Conservation (phyloP, 2,113 vertebrate genomes). For the Lasiurus borealis region DNA sequence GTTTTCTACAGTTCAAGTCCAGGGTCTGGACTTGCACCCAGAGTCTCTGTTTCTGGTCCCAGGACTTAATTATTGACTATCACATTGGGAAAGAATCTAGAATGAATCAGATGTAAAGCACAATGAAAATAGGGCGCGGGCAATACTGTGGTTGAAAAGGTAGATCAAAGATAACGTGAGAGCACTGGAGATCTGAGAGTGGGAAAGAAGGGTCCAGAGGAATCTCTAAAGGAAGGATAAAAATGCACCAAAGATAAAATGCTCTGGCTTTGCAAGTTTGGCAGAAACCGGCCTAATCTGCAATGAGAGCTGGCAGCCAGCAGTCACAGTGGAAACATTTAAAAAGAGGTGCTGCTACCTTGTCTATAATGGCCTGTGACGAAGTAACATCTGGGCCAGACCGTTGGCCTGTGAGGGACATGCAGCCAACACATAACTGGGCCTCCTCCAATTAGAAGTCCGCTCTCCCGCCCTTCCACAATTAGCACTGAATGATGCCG, state of each 20-base stretch:
- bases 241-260: neutral
- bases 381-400: neutral
- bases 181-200: accelerated
- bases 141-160: neutral
- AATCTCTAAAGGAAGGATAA: neutral
- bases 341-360: neutral
- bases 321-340: neutral
- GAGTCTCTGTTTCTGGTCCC: neutral
- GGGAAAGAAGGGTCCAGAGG: neutral
- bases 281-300: neutral
- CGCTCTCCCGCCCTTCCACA: conserved; percentile 46
- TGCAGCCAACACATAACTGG: neutral
- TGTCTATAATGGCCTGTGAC: neutral
- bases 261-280: neutral
- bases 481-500: conserved; percentile 49
- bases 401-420: neutral
- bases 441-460: conserved; percentile 38
- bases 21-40: neutral
- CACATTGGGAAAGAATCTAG: neutral
- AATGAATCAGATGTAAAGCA: neutral
- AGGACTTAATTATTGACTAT: neutral
- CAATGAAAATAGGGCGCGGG: accelerated
- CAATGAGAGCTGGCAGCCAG: neutral
- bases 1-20: neutral
- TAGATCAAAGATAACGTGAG: accelerated